Evolutionary conservation across 1,140 invertebrate species (phyloP), one percentile per base, ranked within the genome.

Genomic region (Zaprionus inermis): DNA sequence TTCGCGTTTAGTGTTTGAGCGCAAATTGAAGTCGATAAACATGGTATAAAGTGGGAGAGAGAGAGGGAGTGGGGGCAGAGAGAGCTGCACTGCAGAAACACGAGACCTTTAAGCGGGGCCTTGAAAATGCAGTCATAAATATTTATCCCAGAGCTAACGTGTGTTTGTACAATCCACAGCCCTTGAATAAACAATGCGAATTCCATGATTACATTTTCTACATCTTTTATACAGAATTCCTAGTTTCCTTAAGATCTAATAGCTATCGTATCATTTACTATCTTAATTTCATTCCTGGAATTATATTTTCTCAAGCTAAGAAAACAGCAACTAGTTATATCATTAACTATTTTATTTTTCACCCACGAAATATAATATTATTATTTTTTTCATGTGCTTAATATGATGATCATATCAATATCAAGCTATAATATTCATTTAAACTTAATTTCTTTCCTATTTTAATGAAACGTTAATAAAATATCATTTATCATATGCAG

Each of bases 1-100:
- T 88, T 79, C 56, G 68, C 55, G 55, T 67, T 49, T 41, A 69
- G 83, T 73, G 56, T 78, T 88, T 72, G 72, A 81, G 68, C 79
- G 65, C 76, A 79, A 86, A 86, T 82, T 88, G 68, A 88, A 86
- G 82, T 82, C 83, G 76, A 82, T 85, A 86, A 85, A 84, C 81
- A 84, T 44, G 49, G 22, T 1, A 16, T 63, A 79, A 14, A 14
- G 14, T 6, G 61, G 71, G 78, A 41, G 63, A 59, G 24, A 18
- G 10, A 69, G 30, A 24, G n/a, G 24, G 1, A 55, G 5, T 28
- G 70, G 78, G 44, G 58, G 54, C 12, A 18, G 14, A 69, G 30
- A 18, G 11, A 14, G 0, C 44, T 5, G 7, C 30, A 18, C 11
- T 20, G 22, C 34, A 18, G 52, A 44, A 59, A 70, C 49, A 38